phyloP scores from a whole-genome alignment of 1,140 invertebrate species.

The Caenorhabditis briggsae region DNA sequence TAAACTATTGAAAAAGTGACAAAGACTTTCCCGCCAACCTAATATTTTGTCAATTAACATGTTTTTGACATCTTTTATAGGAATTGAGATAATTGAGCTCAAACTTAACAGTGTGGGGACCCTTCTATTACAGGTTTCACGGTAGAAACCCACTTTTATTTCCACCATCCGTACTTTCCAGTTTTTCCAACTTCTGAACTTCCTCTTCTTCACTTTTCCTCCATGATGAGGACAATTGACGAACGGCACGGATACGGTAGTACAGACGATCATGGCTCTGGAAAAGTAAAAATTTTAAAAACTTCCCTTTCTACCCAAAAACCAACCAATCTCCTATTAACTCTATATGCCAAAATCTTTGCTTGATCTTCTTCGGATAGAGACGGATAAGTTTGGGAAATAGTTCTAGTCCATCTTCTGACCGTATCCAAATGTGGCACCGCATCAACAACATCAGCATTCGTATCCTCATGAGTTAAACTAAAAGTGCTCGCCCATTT shows the following conservation, averaged over 20 bases:
- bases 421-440: slow-evolving; percentile 8
- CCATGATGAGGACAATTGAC: slow-evolving; percentile 61
- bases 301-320: neutral
- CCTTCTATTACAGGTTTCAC: no score
- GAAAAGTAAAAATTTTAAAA: slow-evolving; percentile 13
- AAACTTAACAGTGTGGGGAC: no score
- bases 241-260: slow-evolving; percentile 63
- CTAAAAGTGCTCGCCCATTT: slow-evolving; percentile 56
- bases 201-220: slow-evolving; percentile 55
- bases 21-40: no score
- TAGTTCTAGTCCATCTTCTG: slow-evolving; percentile 52
- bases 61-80: no score
- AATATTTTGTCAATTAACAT: no score
- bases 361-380: slow-evolving; percentile 62
- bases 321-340: slow-evolving; percentile 39
- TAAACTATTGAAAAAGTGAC: no score
- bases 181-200: slow-evolving; percentile 29
- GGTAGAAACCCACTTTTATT: slow-evolving; percentile 45
- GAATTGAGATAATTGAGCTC: no score
- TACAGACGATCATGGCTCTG: slow-evolving; percentile 56
- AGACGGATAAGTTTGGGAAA: slow-evolving; percentile 55
- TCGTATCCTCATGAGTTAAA: slow-evolving; percentile 5
- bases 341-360: slow-evolving; percentile 58
- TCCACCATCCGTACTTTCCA: slow-evolving; percentile 8
- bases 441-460: neutral